phyloP scores from a whole-genome alignment of 2,888 invertebrate genomes.

The Cryptosula pallasiana region DNA sequence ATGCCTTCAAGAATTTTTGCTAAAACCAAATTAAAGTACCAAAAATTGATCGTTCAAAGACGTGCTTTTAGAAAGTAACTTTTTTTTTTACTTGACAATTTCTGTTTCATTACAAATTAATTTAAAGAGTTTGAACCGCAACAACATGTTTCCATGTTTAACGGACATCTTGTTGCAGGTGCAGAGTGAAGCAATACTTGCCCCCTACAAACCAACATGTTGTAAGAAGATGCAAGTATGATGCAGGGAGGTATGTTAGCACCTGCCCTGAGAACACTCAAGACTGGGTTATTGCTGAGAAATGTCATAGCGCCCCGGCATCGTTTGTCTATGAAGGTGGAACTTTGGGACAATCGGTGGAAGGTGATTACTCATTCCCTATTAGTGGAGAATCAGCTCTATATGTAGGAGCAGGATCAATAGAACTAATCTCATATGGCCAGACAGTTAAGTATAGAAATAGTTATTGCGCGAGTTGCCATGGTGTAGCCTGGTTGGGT shows the following conservation, averaged over 20 bases:
- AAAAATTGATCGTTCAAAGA: too few species aligned
- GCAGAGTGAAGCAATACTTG: neutral
- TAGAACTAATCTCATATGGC: neutral
- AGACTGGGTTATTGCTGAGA: neutral
- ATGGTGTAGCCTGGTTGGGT: neutral
- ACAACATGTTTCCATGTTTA: too few species aligned
- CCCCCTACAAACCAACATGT: neutral
- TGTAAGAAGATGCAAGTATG: neutral
- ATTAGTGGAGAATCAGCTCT: neutral
- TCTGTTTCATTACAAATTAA: too few species aligned
- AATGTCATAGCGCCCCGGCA: neutral
- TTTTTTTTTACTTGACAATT: too few species aligned
- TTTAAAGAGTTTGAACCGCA: too few species aligned
- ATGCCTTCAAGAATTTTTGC: too few species aligned
- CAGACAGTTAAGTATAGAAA: neutral
- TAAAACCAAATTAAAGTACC: too few species aligned
- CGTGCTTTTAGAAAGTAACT: too few species aligned
- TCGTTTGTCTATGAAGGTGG: conserved; percentile 11
- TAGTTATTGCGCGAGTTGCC: too few species aligned
- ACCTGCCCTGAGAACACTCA: neutral
- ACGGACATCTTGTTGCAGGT: neutral
- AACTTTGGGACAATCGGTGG: neutral
- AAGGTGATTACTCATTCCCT: neutral
- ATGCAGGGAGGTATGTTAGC: neutral
- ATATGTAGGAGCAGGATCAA: too few species aligned